Conservation (phyloP, 2,888 invertebrate species). For the Nomada fabriciana region DNA sequence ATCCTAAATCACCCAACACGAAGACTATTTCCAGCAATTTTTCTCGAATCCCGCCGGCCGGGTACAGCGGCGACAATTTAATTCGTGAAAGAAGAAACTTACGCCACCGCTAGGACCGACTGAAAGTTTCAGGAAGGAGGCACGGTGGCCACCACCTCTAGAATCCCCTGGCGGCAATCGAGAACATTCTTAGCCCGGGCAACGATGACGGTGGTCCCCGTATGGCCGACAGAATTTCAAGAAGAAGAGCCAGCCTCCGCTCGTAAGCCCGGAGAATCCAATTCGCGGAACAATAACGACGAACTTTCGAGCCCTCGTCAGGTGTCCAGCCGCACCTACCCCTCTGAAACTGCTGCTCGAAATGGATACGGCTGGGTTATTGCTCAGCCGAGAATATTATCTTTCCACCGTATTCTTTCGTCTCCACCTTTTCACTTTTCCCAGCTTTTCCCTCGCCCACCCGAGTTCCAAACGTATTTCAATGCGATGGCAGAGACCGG, state of each 20-base stretch:
- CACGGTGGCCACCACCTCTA: constrained; percentile 8
- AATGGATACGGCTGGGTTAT: constrained; percentile 61
- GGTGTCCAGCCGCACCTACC: constrained; percentile 38
- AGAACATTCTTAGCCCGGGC: constrained; percentile 41
- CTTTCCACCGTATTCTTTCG: constrained; percentile 37
- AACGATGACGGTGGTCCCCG: constrained; percentile 43
- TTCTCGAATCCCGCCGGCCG: constrained; percentile 10
- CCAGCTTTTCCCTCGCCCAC: constrained; percentile 26
- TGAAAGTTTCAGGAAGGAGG: constrained; percentile 42
- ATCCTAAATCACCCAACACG: background rate
- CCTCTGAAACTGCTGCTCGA: constrained; percentile 44
- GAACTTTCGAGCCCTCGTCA: constrained; percentile 54
- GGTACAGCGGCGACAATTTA: constrained; percentile 32
- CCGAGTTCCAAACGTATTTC: background rate
- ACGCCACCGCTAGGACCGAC: background rate
- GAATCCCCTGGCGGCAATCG: constrained; percentile 53
- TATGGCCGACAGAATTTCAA: constrained; percentile 59
- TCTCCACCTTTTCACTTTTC: constrained; percentile 29
- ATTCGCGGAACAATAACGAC: constrained; percentile 72
- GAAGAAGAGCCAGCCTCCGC: constrained; percentile 9
- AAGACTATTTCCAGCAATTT: constrained; percentile 15
- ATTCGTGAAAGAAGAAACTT: constrained; percentile 31
- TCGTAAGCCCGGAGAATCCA: constrained; percentile 62
- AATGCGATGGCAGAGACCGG: background rate
- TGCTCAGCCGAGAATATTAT: constrained; percentile 58